Evolutionary conservation across 2,888 invertebrate species (phyloP), one percentile per base, ranked within the genome.

Genomic region (Phengaris alcon): DNA sequence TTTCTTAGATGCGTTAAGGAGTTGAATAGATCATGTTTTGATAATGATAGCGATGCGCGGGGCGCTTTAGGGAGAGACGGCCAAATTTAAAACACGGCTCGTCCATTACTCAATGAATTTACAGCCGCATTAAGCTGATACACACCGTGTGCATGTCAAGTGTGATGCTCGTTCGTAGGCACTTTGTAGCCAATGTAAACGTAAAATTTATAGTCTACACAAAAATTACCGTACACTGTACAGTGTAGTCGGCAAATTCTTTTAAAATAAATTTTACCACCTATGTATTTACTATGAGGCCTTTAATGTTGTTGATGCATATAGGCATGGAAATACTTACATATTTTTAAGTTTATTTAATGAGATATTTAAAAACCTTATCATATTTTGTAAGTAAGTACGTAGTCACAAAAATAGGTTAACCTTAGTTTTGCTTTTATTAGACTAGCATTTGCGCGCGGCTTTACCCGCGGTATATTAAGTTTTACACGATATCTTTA

Each of bases 31-130:
- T 68, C 78, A 77, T 81, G 83, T 86, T 83, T 83, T 87, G 86
- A 87, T 87, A 87, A 85, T 86, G 84, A 84, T 83, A 80, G 79
- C 85, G 85, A 86, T 87, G 88, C 87, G 90, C 90, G 90, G 83
- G 91, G 92, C 92, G 87, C 90, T 87, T 81, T 86, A 83, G 91
- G 91, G 90, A 90, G 92, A 87, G 87, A 87, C 89, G 91, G 87
- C 89, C 92, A 88, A 90, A 90, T 90, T 92, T 87, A 85, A 86
- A 87, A 84, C 87, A 87, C 85, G 85, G 85, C 84, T 84, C 85
- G 86, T 85, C 88, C 87, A 88, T 91, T 91, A 91, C 88, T 90
- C 90, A 90, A 91, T 91, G 88, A 91, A 91, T 92, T 92, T 92
- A 92, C 90, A 85, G 87, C 87, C 88, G 87, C 87, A 88, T 88